Conservation (phyloP, 35 echinoderm and acorn worm genomes). For the Anneissia japonica region DNA sequence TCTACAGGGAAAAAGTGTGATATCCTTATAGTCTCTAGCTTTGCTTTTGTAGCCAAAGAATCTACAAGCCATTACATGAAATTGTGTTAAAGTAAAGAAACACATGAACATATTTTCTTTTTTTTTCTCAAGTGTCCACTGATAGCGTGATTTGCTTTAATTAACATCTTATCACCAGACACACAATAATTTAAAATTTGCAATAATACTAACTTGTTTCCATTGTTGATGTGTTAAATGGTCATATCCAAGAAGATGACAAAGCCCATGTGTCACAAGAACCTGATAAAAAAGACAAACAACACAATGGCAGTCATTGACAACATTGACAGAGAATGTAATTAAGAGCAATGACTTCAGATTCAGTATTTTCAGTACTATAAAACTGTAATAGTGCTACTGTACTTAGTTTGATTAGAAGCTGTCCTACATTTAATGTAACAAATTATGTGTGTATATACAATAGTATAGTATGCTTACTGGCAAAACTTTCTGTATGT, state of each 20-base stretch:
- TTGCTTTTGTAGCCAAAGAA: background rate
- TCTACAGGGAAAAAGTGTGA: slow-evolving; percentile 18
- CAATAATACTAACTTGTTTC: slow-evolving; percentile 43
- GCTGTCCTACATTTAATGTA: too few species aligned
- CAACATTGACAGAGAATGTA: too few species aligned
- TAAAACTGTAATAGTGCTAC: too few species aligned
- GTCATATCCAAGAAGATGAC: slow-evolving; percentile 80
- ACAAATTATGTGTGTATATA: too few species aligned
- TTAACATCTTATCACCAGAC: background rate
- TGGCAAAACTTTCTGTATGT: slow-evolving; percentile 49
- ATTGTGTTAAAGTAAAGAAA: too few species aligned
- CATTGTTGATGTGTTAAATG: slow-evolving; percentile 60
- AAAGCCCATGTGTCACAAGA: slow-evolving; percentile 75
- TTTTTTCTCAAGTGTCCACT: background rate
- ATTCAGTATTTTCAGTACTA: too few species aligned
- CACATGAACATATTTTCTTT: too few species aligned
- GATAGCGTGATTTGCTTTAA: background rate
- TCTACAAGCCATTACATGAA: background rate
- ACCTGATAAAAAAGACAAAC: slow-evolving; percentile 52
- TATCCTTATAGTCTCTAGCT: background rate
- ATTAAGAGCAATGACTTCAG: too few species aligned
- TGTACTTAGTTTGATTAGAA: too few species aligned
- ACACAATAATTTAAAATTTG: background rate
- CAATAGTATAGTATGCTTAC: too few species aligned
- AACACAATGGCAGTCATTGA: too few species aligned